Base-by-base conservation (phyloP, 2,888 invertebrate genomes). In the Urechis unicinctus region DNA sequence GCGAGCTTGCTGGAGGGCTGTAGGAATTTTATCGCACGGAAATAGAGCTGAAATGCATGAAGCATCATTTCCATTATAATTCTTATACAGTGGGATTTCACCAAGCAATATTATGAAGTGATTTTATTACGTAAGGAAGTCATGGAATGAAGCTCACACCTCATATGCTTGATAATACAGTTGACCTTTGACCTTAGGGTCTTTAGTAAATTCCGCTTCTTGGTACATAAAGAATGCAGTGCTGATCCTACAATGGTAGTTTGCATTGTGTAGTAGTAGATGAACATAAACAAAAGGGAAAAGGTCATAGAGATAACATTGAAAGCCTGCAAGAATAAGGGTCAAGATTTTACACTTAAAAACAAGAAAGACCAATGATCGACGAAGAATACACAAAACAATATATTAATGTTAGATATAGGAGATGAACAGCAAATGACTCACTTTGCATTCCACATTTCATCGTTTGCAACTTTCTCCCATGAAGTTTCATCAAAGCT, bases 401-500 rank as follows among this genome's bases (percentile, higher is more conserved):
- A 36, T 13, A 13, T 13, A 36, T 36, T 36, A 36, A 36, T n/a
- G n/a, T 36, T 36, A 36, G 17, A 13, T 36, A 36, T 13, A 17
- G 9, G 9, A 36, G 17, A 13, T 36, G 17, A 36, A 13, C 36
- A 36, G 17, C 17, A 13, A 13, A 50, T 6, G 2, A 63, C 71
- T 66, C 64, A 74, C 75, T 70, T 73, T 1, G 74, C 72, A 61
- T 71, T 64, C 74, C 74, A 75, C 72, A 75, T 75, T 61, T 75
- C 74, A 58, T 70, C 68, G 46, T 70, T 71, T 9, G 73, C 74
- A 3, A 75, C 70, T 53, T 68, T 64, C 53, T 75, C 74, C 75
- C 75, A 75, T 1, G 73, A 67, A 26, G 67, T 69, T 4, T 59
- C 61, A 42, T 63, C 63, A 60, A 66, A 66, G 17, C 71, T 73